These are phyloP conservation scores for Chrysopilus asiliformis DNA, from an alignment of 2,888 invertebrate genomes.

Conservation along the genomic window DNA sequence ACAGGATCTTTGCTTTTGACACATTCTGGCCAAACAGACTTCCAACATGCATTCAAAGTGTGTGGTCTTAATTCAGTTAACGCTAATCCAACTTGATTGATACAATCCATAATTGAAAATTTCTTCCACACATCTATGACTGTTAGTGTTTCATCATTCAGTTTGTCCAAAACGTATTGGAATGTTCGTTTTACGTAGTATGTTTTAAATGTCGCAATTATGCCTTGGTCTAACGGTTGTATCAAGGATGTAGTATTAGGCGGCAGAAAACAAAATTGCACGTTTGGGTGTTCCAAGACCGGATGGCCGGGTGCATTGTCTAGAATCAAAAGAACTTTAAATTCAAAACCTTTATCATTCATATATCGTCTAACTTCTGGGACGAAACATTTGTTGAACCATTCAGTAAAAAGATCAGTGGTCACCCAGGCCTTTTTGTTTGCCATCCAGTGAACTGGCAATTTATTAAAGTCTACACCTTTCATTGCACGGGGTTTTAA, in stretches of 20 bases:
- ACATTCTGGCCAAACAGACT: conserved; percentile 19
- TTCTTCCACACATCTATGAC: conserved; percentile 12
- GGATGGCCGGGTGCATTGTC: conserved; percentile 14
- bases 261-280: conserved; percentile 17
- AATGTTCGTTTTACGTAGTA: conserved; percentile 17
- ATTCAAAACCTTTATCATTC: conserved; percentile 11
- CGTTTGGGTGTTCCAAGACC: conserved; percentile 16
- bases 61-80: conserved; percentile 16
- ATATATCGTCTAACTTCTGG: conserved; percentile 14
- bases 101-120: conserved; percentile 12
- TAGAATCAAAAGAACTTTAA: conserved; percentile 14
- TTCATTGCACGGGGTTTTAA: conserved; percentile 21
- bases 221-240: conserved; percentile 22
- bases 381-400: conserved; percentile 16
- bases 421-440: conserved; percentile 21
- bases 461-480: conserved; percentile 15
- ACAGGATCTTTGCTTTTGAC: conserved; percentile 8
- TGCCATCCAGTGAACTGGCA: conserved; percentile 20
- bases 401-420: conserved; percentile 13
- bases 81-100: conserved; percentile 8
- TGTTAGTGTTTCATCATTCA: conserved; percentile 4
- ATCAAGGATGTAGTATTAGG: too few species aligned
- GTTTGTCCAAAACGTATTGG: conserved; percentile 13
- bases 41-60: conserved; percentile 21
- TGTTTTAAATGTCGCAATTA: conserved; percentile 21